A percentile compares a stretch with the other conserved stretches of the same genome.
Evolutionary conservation across 2,797 vertebrate genomes (phyloP).

Genomic region (Helarctos malayanus): DNA sequence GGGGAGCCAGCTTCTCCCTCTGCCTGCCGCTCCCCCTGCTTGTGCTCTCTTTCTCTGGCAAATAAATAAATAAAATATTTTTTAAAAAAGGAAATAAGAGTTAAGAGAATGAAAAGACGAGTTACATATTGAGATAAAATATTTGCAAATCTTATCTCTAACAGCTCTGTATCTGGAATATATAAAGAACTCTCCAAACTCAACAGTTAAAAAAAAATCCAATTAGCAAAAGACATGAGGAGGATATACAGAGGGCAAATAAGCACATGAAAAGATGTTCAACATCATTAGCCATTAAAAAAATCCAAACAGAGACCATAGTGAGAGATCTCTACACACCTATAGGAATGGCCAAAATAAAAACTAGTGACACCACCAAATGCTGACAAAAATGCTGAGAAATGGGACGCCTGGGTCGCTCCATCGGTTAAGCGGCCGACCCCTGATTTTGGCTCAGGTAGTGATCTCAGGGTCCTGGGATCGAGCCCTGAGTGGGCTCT

Average conservation of each 20-base stretch:
- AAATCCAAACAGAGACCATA: slow-evolving; percentile 37
- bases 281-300: slow-evolving; percentile 11
- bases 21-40: too few species aligned
- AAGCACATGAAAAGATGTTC: slow-evolving; percentile 57
- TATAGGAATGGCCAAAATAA: slow-evolving; percentile 36
- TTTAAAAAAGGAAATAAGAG: not conserved
- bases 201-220: slow-evolving; percentile 30
- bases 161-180: slow-evolving; percentile 70
- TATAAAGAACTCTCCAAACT: slow-evolving; percentile 66
- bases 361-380: slow-evolving; percentile 17
- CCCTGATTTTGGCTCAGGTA: not conserved
- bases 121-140: slow-evolving; percentile 66
- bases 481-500: not conserved
- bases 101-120: slow-evolving; percentile 50
- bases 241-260: slow-evolving; percentile 22
- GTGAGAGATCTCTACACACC: not conserved
- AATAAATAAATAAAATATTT: too few species aligned
- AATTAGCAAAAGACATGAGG: slow-evolving; percentile 37
- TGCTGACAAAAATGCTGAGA: not conserved
- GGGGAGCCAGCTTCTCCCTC: too few species aligned
- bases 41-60: too few species aligned
- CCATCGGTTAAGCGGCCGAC: not conserved
- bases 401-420: not conserved
- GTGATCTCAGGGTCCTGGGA: not conserved
- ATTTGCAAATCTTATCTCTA: slow-evolving; percentile 52